Evolutionary conservation across 2,888 invertebrate species (phyloP), one percentile per base, ranked within the genome.

Genomic region (Hirtodrosophila histrioides): DNA sequence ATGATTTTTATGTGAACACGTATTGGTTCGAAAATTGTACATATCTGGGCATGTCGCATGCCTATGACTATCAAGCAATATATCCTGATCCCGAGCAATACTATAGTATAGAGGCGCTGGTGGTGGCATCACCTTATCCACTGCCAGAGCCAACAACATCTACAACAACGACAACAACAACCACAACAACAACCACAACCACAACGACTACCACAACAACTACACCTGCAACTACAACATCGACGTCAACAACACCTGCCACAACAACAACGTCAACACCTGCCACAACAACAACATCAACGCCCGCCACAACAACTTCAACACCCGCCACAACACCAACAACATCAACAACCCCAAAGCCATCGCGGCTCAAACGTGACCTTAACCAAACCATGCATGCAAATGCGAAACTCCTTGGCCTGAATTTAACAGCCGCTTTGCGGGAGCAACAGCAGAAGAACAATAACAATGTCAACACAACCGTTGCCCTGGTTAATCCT

Each of bases 11-110:
- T 61, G 92, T 95, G 10, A 90, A 93, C 27, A 95, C 95, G 0
- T 95, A 94, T 89, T 97, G 97, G 97, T 96, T 96, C 86, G 93
- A 96, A 65, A 95, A 97, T 90, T 97, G 97, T 86, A 91, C 93
- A 51, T 95, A 94, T 83, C 92, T 94, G 51, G 96, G 95, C 36
- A 92, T 93, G 68, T 94, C 94, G 0, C 92, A 92, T 53, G 94
- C 94, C 82, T 93, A 94, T 41, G 91, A 92, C 8, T 94, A 95
- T 69, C 91, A 92, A 50, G 94, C 94, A 78, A 94, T 94, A 65
- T 97, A 95, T 88, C 92, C 93, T 0, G 92, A 93, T 78, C 92
- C 94, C 4, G 94, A 94, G 89, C 89, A 92, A 58, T 92, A 92
- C 35, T 94, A 95, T 88, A 91, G 92, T 35, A 92, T 96, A 46